Base-by-base conservation (phyloP, 2,888 invertebrate genomes). In the Nematopogon swammerdamellus region DNA sequence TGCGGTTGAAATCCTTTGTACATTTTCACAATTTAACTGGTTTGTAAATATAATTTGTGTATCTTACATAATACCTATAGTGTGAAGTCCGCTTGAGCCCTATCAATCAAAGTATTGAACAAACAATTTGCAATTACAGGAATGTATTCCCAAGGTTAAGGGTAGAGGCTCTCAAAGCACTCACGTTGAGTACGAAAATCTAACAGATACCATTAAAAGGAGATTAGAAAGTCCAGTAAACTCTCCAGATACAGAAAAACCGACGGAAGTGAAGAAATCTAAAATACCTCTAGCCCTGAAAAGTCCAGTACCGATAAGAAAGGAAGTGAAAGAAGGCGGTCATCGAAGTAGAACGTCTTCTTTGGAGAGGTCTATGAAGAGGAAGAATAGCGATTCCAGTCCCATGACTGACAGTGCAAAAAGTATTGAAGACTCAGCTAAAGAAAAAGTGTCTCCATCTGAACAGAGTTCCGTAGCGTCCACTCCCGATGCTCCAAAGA, bases 151-250 rank as follows among this genome's bases (percentile, higher is more conserved):
- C 4, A 36, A 36, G 14, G 3, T 36, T 36, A 8, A 36, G 36
- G 36, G 16, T 3, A 17, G 18, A 10, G 63, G 63, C 45, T 54
- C 57, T 46, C 36, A 62, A 46, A 25, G 3, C 25, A 17, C 64
- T 18, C 65, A 61, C 57, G 60, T 63, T 50, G 81, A 81, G 55
- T 83, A 83, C 59, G 84, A 85, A 65, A 81, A 81, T 57, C 81
- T 86, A 17, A 84, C 84, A 50, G 84, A 85, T 64, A 86, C 86
- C 3, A 85, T 87, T 54, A 83, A 85, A 58, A 77, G 86, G 50
- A 73, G 81, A 17, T 66, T 82, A 54, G 82, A 82, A 60, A 69
- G 72, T 55, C 75, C 82, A 57, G 67, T 61, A 43, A 61, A 67
- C 51, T 64, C 75, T 42, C 77, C 80, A 8, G 80, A 76, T 45